Conservation (phyloP, 2,888 invertebrate species). For the Athalia cordata region DNA sequence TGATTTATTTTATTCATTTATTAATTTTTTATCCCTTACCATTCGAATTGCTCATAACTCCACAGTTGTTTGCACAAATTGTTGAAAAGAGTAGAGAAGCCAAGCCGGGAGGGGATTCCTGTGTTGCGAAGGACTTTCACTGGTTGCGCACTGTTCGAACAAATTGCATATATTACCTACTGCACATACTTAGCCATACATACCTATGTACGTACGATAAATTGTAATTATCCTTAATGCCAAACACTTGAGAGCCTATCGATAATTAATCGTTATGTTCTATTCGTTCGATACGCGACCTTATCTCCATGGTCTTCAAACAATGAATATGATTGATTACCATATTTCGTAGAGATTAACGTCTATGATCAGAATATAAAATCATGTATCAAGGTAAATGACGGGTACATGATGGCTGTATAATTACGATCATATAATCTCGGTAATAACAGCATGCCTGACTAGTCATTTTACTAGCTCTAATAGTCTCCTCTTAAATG, state of each 20-base stretch:
- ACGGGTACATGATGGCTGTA: no score
- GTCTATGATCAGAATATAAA: background rate
- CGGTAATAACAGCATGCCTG: no score
- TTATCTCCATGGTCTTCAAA: background rate
- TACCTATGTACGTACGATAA: no score
- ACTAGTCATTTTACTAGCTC: no score
- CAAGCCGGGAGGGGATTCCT: slow-evolving; percentile 9
- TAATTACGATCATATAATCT: no score
- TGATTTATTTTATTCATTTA: background rate
- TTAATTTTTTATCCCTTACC: slow-evolving; percentile 55
- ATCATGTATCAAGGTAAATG: no score
- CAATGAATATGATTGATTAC: background rate
- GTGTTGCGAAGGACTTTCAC: slow-evolving; percentile 31
- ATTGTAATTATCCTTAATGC: no score
- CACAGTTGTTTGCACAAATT: slow-evolving; percentile 46
- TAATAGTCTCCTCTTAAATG: no score
- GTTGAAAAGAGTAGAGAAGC: slow-evolving; percentile 24
- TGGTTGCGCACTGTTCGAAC: slow-evolving; percentile 25
- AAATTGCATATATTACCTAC: slow-evolving; percentile 21
- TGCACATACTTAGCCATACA: background rate
- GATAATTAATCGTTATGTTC: background rate
- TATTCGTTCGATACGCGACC: background rate
- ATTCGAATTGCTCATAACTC: slow-evolving; percentile 67
- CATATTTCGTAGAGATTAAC: background rate
- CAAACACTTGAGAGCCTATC: no score